phyloP scores from a whole-genome alignment of 2,797 vertebrate species.

The Melanotaenia maccullochi region DNA sequence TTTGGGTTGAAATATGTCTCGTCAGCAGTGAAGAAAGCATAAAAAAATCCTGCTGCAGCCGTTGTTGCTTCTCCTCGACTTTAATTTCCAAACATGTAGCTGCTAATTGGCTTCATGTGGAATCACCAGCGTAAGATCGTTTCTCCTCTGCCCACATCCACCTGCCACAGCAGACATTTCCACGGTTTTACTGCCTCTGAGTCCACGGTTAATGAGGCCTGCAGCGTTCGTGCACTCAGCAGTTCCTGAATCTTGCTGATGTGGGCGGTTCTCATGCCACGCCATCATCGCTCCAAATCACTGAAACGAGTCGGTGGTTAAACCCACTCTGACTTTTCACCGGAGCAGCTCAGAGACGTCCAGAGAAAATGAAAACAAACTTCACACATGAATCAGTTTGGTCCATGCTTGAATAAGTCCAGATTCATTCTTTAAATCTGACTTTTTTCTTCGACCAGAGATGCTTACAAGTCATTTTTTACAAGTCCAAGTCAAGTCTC shows the following conservation, averaged over 20 bases:
- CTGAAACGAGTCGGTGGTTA: slow-evolving; percentile 39
- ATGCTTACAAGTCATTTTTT: no score
- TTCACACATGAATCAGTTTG: not conserved
- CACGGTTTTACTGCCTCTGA: slow-evolving; percentile 59
- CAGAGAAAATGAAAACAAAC: not conserved
- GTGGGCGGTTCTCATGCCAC: slow-evolving; percentile 18
- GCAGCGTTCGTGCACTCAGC: slow-evolving; percentile 40
- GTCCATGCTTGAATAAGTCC: no score
- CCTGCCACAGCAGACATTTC: slow-evolving; percentile 47
- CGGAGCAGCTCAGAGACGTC: not conserved
- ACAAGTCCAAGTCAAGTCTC: no score
- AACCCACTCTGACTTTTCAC: slow-evolving; percentile 27
- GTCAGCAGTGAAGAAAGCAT: not conserved
- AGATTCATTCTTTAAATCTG: no score
- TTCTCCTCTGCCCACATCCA: slow-evolving; percentile 23
- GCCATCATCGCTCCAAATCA: slow-evolving; percentile 46
- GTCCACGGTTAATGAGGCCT: slow-evolving; percentile 62
- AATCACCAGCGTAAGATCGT: not conserved
- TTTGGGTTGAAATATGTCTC: not conserved
- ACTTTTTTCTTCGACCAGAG: no score
- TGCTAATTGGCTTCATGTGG: slow-evolving; percentile 52
- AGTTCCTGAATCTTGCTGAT: slow-evolving; percentile 52
- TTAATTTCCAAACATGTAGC: slow-evolving; percentile 33
- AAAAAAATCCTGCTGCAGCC: not conserved
- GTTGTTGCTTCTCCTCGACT: slow-evolving; percentile 11